These are phyloP conservation scores for Lycodopsis pacificus DNA, from an alignment of 2,797 vertebrate genomes.

Conservation along the genomic window DNA sequence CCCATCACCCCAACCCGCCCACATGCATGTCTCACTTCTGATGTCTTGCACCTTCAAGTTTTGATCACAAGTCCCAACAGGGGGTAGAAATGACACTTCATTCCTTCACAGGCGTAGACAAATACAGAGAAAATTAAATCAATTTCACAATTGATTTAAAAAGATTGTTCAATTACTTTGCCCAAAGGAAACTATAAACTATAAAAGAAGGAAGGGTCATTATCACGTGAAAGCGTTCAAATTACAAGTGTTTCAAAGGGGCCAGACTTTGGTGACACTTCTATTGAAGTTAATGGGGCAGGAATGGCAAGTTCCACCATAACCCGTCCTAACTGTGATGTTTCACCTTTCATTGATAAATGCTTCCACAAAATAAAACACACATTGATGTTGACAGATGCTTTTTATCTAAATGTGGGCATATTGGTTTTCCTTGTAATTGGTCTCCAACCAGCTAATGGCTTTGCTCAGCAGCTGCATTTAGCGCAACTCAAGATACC, in stretches of 20 bases:
- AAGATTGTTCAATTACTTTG: conserved; percentile 29
- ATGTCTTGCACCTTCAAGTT: conserved; percentile 41
- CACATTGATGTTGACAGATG: background rate
- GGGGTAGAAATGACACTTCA: conserved; percentile 48
- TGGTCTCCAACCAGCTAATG: background rate
- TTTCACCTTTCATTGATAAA: background rate
- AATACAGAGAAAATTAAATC: conserved; percentile 17
- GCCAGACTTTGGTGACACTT: conserved; percentile 3
- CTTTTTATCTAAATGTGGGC: background rate
- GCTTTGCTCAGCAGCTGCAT: background rate
- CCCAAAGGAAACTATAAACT: background rate
- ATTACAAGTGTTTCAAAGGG: background rate
- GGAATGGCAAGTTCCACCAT: background rate
- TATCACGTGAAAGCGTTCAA: background rate
- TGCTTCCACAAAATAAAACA: background rate
- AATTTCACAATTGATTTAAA: conserved; percentile 27
- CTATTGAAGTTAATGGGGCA: background rate
- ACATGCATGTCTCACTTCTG: conserved; percentile 42
- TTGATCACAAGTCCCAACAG: conserved; percentile 35
- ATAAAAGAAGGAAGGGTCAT: background rate
- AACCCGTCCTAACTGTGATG: background rate
- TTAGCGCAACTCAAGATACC: background rate
- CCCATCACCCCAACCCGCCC: conserved; percentile 8
- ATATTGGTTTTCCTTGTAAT: background rate
- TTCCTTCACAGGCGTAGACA: conserved; percentile 13